Percentiles rank a stretch among this genome's conserved stretches.
phyloP scores from a whole-genome alignment of 2,113 vertebrate species.

The Mirounga angustirostris region DNA sequence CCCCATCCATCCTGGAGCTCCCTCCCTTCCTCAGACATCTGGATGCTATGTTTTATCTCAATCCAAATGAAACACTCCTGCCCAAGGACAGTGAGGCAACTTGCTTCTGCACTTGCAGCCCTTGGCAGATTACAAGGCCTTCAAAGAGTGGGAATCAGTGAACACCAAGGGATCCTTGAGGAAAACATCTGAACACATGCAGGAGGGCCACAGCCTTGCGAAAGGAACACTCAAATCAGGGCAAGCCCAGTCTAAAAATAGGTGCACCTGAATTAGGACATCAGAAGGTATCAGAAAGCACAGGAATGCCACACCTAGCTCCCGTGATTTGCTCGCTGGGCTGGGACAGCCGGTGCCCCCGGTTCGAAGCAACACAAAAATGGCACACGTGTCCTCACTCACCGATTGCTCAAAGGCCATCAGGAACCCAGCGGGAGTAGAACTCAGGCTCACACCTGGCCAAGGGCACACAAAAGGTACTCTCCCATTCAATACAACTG shows the following conservation, averaged over 20 bases:
- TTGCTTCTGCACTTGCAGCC: background rate
- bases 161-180: background rate
- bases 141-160: background rate
- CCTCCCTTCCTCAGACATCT: background rate
- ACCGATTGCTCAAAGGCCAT: slow-evolving; percentile 25
- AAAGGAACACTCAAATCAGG: slow-evolving; percentile 35
- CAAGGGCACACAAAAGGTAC: background rate
- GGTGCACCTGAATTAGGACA: slow-evolving; percentile 32
- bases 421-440: background rate
- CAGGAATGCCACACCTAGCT: background rate
- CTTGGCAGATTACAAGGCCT: background rate
- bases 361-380: background rate
- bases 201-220: slow-evolving; percentile 27
- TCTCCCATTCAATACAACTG: background rate
- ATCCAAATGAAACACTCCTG: background rate
- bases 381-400: background rate
- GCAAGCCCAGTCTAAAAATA: slow-evolving; percentile 47
- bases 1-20: background rate
- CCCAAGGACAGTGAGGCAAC: background rate
- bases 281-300: background rate
- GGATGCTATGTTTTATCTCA: background rate
- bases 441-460: background rate
- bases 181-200: background rate
- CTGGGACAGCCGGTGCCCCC: background rate
- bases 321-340: background rate